Evolutionary conservation across 2,888 invertebrate genomes (phyloP), one percentile per base, ranked within the genome.

Genomic region (Dryobota labecula): DNA sequence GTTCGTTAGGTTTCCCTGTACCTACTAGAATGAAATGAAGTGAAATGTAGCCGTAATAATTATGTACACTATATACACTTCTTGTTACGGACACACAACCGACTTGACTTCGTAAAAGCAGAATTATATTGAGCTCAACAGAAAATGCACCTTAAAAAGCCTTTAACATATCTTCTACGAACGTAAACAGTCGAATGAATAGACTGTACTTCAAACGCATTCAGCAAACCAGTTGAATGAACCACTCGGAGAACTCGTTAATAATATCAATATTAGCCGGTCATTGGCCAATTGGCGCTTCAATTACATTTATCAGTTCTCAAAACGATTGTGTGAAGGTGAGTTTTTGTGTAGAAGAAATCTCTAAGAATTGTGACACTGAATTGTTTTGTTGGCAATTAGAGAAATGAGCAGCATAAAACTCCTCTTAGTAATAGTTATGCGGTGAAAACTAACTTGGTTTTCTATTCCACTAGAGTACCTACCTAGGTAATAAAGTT

Each of bases 121-220:
- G 5, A 60, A 47, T 33, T 20, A 9, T 30, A 36, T 43, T 70
- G 3, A 41, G 15, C n/a, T 33, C 18, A 27, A 20, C n/a, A 41
- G 27, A 36, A 80, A 58, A 33, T 56, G 20, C 36, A 58, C 7
- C 18, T 30, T 36, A 38, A 53, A 30, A 53, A 24, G 2, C 11
- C 18, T 36, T 27, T 24, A 18, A 8, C n/a, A 20, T 15, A 30
- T 9, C 51, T 51, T 47, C n/a, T 24, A 30, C 33, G n/a, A 58
- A 45, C 0, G 54, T 51, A 53, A 78, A 61, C 24, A 77, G 49
- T 69, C 2, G 58, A 60, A 63, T 60, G 51, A 77, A 82, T 64
- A 30, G 45, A 62, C 43, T 8, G n/a, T 54, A 49, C 68, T 76
- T 63, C 51, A 67, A 67, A 60, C 33, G 30, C 45, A 33, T 63